Evolutionary conservation across 2,113 vertebrate genomes (phyloP).

Genomic region (Lophotis ruficrista): DNA sequence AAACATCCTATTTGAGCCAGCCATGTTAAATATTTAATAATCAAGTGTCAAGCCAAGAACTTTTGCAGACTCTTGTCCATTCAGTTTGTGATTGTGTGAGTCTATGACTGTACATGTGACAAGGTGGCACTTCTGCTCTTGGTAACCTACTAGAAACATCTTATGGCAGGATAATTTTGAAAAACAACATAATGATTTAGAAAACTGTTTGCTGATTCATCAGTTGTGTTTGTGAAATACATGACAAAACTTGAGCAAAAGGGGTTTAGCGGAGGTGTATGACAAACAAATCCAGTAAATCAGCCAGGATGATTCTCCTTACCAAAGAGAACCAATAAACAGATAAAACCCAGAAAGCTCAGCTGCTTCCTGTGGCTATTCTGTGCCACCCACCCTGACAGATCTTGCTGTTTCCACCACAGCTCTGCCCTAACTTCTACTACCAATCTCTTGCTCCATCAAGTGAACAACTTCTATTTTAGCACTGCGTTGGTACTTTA

Average conservation of each 20-base stretch:
- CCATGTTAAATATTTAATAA: background rate
- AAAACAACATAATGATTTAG: rapidly evolving
- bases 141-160: background rate
- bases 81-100: background rate
- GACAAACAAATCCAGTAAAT: background rate
- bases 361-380: background rate
- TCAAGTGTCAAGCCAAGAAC: background rate
- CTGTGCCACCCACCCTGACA: background rate
- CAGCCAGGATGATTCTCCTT: background rate
- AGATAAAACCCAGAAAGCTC: background rate
- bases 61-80: background rate
- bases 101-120: background rate
- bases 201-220: background rate
- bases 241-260: background rate
- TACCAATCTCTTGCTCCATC: background rate
- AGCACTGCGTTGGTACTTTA: background rate
- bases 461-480: background rate
- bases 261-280: background rate
- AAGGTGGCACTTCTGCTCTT: background rate
- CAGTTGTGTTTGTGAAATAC: rapidly evolving
- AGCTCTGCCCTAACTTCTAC: background rate
- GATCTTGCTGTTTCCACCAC: background rate
- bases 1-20: background rate
- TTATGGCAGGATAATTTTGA: background rate
- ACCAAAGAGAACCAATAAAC: background rate